Evolutionary conservation across 2,113 vertebrate species (phyloP), one percentile per base, ranked within the genome.

Genomic region (Pipa parva): DNA sequence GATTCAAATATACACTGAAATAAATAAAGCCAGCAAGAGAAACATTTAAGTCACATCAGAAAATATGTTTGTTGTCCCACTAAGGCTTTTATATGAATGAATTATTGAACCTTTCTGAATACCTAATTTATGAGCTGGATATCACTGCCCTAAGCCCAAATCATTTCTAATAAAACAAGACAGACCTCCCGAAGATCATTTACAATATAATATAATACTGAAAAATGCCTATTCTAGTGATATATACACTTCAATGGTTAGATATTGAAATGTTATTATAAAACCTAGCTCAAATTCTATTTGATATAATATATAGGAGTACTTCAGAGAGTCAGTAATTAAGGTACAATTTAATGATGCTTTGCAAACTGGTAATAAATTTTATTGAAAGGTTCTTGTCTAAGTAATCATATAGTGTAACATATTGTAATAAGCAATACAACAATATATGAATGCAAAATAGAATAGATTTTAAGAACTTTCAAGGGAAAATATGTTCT

Each of bases 71-170:
- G 73, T 80, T 76, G 67, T 78, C 75, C 27, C 13, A 62, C 17
- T 0, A 15, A n/a, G 20, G 61, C 17, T 72, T 26, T 80, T 72
- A 42, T 60, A 55, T 64, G 71, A 78, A 79, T 79, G 75, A 83
- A 79, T 71, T 64, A 76, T 63, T 76, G 70, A 76, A 73, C 78
- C 63, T 75, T 65, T 12, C 27, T 63, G 58, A 76, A 29, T 29
- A 74, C 18, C 50, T 76, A 63, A 80, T 77, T 78, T 76, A 77
- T 67, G 52, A 80, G 42, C 26, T 51, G 51, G 15, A 66, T 75
- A 69, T 77, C 57, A 37, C 17, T 72, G 71, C 71, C 46, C 54
- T 25, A 33, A 73, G 69, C 65, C 39, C 74, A 74, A 77, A 78
- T 75, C 65, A 65, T 71, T 72, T 79, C 76, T 65, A 45, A 25